A percentile compares a stretch with the other conserved stretches of the same genome.
These are phyloP conservation scores for Conomelus anceps DNA, from an alignment of 2,888 invertebrate genomes.

Conservation along the genomic window DNA sequence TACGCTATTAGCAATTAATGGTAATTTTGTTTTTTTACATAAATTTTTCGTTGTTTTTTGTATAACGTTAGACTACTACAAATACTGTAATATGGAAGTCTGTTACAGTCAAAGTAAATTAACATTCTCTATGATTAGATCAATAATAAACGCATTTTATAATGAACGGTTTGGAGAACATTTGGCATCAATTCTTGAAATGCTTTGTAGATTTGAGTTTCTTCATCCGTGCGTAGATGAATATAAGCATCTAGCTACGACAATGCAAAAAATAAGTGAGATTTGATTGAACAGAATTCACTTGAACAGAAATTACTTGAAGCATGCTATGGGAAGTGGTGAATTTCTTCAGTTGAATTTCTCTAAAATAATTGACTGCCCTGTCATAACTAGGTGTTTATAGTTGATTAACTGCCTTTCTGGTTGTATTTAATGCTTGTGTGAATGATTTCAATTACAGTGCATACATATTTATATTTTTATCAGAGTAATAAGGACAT, in stretches of 20 bases:
- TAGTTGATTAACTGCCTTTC: neutral
- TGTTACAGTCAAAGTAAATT: neutral
- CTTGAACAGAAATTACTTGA: neutral
- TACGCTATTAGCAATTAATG: no score
- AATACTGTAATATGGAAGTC: neutral
- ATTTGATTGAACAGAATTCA: neutral
- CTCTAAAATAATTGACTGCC: neutral
- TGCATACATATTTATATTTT: neutral
- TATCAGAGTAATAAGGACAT: neutral
- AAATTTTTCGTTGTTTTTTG: neutral
- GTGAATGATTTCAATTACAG: neutral
- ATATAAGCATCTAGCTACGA: no score
- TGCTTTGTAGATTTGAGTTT: no score
- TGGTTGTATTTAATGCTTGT: neutral
- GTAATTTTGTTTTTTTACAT: neutral
- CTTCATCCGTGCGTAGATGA: no score
- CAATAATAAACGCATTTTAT: neutral
- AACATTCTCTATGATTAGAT: neutral
- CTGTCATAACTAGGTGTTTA: neutral
- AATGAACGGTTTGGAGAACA: no score
- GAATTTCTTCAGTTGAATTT: neutral
- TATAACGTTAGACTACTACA: no score
- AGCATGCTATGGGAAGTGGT: neutral
- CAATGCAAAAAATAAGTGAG: no score
- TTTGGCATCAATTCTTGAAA: no score